phyloP scores from a whole-genome alignment of 2,797 vertebrate species.

The Hippoglossus hippoglossus region DNA sequence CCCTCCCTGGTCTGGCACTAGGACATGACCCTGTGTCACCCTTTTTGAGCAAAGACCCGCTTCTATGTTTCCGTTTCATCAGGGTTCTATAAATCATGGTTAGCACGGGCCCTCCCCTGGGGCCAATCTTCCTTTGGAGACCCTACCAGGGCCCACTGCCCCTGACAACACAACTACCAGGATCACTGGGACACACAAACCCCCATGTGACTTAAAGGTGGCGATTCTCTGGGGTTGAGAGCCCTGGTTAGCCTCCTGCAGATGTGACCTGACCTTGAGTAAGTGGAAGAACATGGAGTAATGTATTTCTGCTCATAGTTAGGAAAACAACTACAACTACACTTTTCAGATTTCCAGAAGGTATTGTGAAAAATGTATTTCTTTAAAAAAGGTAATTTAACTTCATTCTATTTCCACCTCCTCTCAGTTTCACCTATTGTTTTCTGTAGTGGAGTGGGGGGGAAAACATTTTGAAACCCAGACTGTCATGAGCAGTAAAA shows the following conservation, averaged over 20 bases:
- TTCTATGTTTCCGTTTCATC: background rate
- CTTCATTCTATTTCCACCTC: background rate
- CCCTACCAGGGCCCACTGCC: too few relatives aligned
- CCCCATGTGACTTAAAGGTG: background rate
- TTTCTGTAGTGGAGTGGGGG: background rate
- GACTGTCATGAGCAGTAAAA: slow-evolving; percentile 58
- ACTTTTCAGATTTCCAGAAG: too few relatives aligned
- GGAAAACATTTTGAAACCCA: slow-evolving; percentile 35
- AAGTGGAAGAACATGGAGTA: background rate
- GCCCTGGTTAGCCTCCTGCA: background rate
- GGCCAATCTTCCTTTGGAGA: too few relatives aligned
- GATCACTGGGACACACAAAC: background rate
- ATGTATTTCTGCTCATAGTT: background rate
- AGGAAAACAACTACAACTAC: background rate
- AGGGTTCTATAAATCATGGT: background rate
- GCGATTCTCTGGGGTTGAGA: background rate
- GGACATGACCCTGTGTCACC: too few relatives aligned
- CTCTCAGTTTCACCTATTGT: background rate
- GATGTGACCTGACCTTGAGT: background rate
- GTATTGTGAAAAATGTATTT: too few relatives aligned
- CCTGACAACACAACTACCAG: background rate
- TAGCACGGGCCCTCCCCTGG: background rate
- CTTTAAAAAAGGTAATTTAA: background rate
- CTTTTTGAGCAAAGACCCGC: background rate
- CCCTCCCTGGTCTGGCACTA: too few relatives aligned